Base-by-base conservation (phyloP, 2,797 vertebrate species). In the Mormyrus hasselquistii region DNA sequence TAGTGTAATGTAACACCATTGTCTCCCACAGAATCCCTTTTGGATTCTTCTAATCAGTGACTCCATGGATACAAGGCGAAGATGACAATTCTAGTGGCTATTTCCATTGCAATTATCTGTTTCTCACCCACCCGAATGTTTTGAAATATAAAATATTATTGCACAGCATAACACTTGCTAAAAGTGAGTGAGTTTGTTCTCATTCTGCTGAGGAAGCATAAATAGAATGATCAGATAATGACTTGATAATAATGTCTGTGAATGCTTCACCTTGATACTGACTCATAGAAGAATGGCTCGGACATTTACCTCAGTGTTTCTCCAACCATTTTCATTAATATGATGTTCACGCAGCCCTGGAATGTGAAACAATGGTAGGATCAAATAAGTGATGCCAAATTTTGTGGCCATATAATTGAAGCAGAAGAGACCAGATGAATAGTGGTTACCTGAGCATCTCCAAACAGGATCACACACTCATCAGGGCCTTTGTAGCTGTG, bases 281-380 rank as follows among this genome's bases (percentile, higher is more conserved):
- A 91, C 79, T 69, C 34, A 88, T 44, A 87, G 44, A 62, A 41
- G 57, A 69, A 38, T 85, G 8, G 2, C 6, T 7, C 0, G 47
- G 2, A 91, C 41, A 53, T 87, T 95, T 96, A 96, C 95, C 97
- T 96, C 90, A 97, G 91, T 55, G 95, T 96, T 91, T 97, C 96
- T 90, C 93, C 93, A 12, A 90, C 94, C 90, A 94, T 96, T 50
- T 94, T 92, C 47, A 94, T 91, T 90, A 96, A 91, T 90, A 97
- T 95, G 91, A 97, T 95, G 91, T 93, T 96, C 92, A 96, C 95
- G 93, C 94, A 96, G 87, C 94, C 96, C 96, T 97, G 93, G 79
- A 95, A 94, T 49, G 92, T 50, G 92, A 92, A 93, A n/a, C 87
- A 87, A 85, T 29, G 87, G 14, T 44, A 55, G 83, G 59, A 87